Evolutionary conservation across 2,113 vertebrate species (phyloP).

Genomic region (Archocentrus centrarchus): DNA sequence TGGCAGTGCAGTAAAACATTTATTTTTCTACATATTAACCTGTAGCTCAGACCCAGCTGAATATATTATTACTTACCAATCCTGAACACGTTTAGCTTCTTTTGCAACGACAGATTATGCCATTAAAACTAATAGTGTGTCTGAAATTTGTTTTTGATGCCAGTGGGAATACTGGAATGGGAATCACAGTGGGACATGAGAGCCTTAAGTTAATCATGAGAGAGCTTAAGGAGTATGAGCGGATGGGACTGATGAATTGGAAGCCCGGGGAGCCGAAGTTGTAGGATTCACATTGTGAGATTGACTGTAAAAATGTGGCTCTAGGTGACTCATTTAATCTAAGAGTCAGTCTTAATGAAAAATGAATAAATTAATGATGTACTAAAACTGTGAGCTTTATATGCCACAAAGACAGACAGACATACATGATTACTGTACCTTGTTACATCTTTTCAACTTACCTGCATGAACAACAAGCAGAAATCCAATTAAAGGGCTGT

Average conservation of each 20-base stretch:
- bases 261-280: constrained; percentile 10
- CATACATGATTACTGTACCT: neutral
- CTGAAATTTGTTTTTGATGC: constrained; percentile 38
- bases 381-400: neutral
- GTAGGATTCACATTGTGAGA: constrained; percentile 8
- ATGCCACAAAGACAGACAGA: neutral
- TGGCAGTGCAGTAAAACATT: neutral
- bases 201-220: constrained; percentile 25
- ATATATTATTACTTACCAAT: neutral
- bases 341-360: neutral
- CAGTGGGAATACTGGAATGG: constrained; percentile 15
- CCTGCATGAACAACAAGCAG: neutral
- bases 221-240: neutral
- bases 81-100: neutral
- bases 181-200: neutral
- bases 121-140: constrained; percentile 27
- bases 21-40: neutral
- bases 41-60: neutral
- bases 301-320: neutral
- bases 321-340: constrained; percentile 14
- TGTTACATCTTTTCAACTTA: neutral
- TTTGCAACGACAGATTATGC: neutral
- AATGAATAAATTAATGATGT: neutral
- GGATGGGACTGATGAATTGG: constrained; percentile 28
- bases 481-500: neutral